These are phyloP conservation scores for Sapajus apella DNA, from an alignment of 2,113 vertebrate species.

Conservation along the genomic window DNA sequence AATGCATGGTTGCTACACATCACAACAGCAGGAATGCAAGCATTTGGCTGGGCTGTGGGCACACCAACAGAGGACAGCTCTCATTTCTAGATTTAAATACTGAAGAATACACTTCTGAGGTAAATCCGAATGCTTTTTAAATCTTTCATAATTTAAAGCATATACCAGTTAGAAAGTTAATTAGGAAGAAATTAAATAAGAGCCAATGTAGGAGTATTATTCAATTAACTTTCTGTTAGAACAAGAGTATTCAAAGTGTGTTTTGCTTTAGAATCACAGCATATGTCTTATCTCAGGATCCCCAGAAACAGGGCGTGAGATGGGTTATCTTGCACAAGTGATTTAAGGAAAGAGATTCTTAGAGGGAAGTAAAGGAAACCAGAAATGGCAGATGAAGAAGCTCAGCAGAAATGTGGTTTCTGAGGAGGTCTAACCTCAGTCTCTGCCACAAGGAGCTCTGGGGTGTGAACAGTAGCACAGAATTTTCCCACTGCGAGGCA, in stretches of 20 bases:
- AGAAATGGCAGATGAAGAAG: background rate
- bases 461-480: background rate
- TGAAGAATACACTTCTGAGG: slow-evolving; percentile 86
- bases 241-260: background rate
- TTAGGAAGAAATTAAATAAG: background rate
- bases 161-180: background rate
- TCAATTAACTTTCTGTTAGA: slow-evolving; percentile 8
- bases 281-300: background rate
- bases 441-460: background rate
- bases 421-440: background rate
- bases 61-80: slow-evolving; percentile 86
- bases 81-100: slow-evolving; percentile 88
- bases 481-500: background rate
- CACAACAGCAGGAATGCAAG: slow-evolving; percentile 77
- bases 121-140: slow-evolving; percentile 71
- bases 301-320: background rate
- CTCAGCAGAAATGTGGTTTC: background rate
- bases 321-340: background rate
- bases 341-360: background rate
- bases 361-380: background rate
- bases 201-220: background rate
- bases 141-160: background rate
- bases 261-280: slow-evolving; percentile 24
- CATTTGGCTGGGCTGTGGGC: slow-evolving; percentile 93
- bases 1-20: slow-evolving; percentile 88